Conservation (phyloP, 2,888 invertebrate genomes). For the Chorisops tibialis region DNA sequence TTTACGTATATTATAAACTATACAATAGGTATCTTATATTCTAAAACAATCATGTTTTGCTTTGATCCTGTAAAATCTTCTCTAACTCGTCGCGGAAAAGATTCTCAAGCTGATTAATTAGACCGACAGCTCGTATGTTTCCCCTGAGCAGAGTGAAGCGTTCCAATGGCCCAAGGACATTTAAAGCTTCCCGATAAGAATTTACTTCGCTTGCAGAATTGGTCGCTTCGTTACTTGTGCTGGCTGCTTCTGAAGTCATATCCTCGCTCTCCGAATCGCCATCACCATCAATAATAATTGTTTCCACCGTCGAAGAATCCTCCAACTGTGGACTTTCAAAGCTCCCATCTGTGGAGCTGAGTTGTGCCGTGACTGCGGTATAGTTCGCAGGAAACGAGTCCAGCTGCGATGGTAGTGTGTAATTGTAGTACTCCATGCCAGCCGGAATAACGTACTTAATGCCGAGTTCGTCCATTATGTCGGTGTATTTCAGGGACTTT, state of each 20-base stretch:
- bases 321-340: neutral
- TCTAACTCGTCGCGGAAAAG: conserved; percentile 12
- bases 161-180: conserved; percentile 13
- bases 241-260: neutral
- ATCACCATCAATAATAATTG: neutral
- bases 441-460: neutral
- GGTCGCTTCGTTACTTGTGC: neutral
- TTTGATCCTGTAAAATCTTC: neutral
- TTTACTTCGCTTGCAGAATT: neutral
- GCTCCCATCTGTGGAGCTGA: too few species aligned
- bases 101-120: conserved; percentile 19
- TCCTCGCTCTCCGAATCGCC: neutral
- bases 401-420: neutral
- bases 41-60: too few species aligned
- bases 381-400: too few species aligned
- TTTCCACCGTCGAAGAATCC: neutral
- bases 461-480: conserved; percentile 28
- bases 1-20: neutral
- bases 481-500: conserved; percentile 26
- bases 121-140: conserved; percentile 17
- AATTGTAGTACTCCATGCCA: neutral
- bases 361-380: too few species aligned
- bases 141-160: conserved; percentile 5
- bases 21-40: neutral
- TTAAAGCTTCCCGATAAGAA: conserved; percentile 19